These are phyloP conservation scores for Philypnodon macrostomus DNA, from an alignment of 2,797 vertebrate genomes.

Conservation along the genomic window DNA sequence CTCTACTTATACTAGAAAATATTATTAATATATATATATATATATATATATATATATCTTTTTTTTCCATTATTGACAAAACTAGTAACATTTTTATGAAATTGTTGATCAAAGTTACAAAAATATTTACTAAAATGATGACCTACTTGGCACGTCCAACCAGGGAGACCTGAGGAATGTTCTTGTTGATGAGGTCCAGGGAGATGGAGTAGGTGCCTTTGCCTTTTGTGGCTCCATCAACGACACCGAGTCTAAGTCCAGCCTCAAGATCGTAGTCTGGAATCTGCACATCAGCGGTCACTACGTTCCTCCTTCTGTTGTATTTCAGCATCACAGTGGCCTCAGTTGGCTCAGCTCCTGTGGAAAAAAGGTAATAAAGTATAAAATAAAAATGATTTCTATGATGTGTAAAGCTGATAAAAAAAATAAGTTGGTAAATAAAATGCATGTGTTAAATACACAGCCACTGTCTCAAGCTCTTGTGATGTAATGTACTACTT, in stretches of 20 bases:
- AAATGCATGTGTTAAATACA: too few species aligned
- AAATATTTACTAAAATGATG: slow-evolving; percentile 1
- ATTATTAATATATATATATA: too few species aligned
- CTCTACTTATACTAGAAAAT: too few species aligned
- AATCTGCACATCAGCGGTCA: slow-evolving; percentile 83
- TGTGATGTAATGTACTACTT: too few species aligned
- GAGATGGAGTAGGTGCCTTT: slow-evolving; percentile 78
- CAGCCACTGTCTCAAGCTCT: too few species aligned
- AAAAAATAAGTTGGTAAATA: too few species aligned
- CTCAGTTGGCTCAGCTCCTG: slow-evolving; percentile 80
- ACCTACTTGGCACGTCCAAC: slow-evolving; percentile 83
- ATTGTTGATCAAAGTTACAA: background rate
- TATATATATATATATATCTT: too few species aligned
- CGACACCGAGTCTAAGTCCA: slow-evolving; percentile 80
- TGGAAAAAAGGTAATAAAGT: background rate
- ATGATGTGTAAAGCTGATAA: too few species aligned
- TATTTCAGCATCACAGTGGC: slow-evolving; percentile 79
- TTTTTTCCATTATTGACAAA: too few species aligned
- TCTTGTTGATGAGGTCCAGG: slow-evolving; percentile 86
- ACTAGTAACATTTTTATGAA: too few species aligned
- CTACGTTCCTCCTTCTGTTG: slow-evolving; percentile 77
- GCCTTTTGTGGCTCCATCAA: slow-evolving; percentile 68
- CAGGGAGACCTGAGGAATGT: slow-evolving; percentile 83
- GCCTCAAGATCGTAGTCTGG: slow-evolving; percentile 83
- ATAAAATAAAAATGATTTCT: background rate